Evolutionary conservation across 2,113 vertebrate species (phyloP).

Genomic region (Caloenas nicobarica): DNA sequence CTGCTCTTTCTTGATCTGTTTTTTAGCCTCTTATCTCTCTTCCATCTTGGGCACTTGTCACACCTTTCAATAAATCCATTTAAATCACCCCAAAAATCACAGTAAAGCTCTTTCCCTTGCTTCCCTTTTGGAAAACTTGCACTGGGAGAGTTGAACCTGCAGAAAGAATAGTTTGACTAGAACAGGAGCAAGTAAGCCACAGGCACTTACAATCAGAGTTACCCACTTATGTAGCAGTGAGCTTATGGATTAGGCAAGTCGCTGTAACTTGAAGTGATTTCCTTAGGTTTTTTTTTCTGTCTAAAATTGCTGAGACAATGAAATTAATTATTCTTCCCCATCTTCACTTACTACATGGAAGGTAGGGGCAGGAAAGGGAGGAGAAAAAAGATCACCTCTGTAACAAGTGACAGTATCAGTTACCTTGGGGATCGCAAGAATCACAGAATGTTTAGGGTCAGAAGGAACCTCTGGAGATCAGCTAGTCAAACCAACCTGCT

Average conservation of each 20-base stretch:
- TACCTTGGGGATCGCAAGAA: not conserved
- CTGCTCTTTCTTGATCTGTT: not conserved
- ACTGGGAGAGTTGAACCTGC: not conserved
- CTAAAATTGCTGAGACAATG: not conserved
- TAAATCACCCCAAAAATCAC: not conserved
- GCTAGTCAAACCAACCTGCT: too few species aligned
- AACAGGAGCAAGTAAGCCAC: not conserved
- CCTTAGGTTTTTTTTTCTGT: not conserved
- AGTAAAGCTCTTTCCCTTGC: not conserved
- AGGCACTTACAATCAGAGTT: not conserved
- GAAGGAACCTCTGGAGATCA: too few species aligned
- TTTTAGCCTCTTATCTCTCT: not conserved
- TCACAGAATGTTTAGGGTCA: too few species aligned
- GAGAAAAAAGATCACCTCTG: not conserved
- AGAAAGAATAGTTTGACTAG: not conserved
- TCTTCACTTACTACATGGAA: not conserved
- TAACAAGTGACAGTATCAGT: not conserved
- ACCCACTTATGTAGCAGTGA: rapidly evolving
- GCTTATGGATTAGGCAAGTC: not conserved
- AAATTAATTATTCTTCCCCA: not conserved
- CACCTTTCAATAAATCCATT: not conserved
- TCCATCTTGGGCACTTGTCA: not conserved
- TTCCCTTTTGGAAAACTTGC: not conserved
- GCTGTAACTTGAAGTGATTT: not conserved
- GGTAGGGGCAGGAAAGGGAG: not conserved